phyloP scores from a whole-genome alignment of 2,797 vertebrate species.

The Crocodylus rhombifer region DNA sequence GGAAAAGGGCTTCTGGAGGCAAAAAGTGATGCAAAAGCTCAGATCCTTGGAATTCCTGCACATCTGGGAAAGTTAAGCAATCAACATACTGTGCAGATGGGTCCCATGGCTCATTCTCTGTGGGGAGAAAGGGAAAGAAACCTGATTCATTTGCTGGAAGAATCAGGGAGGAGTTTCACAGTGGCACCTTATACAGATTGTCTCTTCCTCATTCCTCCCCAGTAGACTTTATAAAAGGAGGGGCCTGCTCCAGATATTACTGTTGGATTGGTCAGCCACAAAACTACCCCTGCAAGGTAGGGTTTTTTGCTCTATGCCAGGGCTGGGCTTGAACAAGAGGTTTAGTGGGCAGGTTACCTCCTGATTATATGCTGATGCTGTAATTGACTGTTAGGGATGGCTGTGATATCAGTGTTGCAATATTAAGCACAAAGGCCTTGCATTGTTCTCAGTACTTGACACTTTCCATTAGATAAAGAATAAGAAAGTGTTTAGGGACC shows the following conservation, averaged over 20 bases:
- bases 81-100: constrained; percentile 36
- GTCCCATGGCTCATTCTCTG: background rate
- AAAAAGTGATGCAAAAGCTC: constrained; percentile 45
- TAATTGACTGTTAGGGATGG: background rate
- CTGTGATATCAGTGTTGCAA: background rate
- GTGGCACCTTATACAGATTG: background rate
- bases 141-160: constrained; percentile 7
- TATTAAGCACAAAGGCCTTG: background rate
- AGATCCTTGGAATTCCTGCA: constrained; percentile 56
- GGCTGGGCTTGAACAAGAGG: accelerated
- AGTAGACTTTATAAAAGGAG: constrained; percentile 21
- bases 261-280: background rate
- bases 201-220: background rate
- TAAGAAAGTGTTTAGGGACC: background rate
- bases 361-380: background rate
- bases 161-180: constrained; percentile 50
- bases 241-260: background rate
- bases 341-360: accelerated
- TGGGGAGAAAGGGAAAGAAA: constrained; percentile 24
- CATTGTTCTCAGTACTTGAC: background rate
- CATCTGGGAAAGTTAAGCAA: constrained; percentile 34
- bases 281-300: background rate
- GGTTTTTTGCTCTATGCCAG: background rate
- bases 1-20: constrained; percentile 62
- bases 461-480: background rate